Conservation (phyloP, 2,888 invertebrate species). For the Tetragonula carbonaria region DNA sequence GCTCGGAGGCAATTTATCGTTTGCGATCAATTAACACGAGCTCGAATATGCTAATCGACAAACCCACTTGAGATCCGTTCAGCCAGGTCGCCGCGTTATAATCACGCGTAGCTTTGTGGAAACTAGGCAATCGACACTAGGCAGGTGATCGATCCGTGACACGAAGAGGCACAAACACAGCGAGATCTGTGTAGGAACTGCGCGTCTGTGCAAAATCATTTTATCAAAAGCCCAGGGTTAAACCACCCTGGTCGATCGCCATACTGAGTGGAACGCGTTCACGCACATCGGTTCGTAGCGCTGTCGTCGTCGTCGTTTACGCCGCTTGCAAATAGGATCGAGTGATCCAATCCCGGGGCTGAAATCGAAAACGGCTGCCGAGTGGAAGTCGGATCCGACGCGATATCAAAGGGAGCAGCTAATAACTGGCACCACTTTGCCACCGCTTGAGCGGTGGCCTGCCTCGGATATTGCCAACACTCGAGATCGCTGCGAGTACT, state of each 20-base stretch:
- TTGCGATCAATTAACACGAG: background rate
- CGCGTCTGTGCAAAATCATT: conserved; percentile 10
- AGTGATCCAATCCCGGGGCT: conserved; percentile 57
- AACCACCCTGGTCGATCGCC: conserved; percentile 39
- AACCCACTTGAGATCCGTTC: background rate
- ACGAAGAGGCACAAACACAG: background rate
- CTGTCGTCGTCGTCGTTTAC: conserved; percentile 42
- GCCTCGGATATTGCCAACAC: conserved; percentile 33
- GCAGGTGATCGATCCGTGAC: background rate
- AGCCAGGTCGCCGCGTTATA: too few species aligned
- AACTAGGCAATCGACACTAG: background rate
- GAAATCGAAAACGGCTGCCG: conserved; percentile 49
- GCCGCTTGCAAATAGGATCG: conserved; percentile 37
- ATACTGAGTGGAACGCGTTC: background rate
- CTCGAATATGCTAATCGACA: background rate
- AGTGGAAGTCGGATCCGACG: conserved; percentile 33
- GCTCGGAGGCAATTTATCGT: background rate
- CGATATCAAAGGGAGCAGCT: conserved; percentile 46
- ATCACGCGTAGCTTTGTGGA: background rate
- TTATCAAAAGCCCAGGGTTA: background rate
- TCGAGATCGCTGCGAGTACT: conserved; percentile 27
- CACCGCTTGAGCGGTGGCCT: conserved; percentile 6
- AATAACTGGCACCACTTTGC: conserved; percentile 51
- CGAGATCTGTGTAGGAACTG: background rate
- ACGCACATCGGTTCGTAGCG: conserved; percentile 10